Conservation (phyloP, 2,797 vertebrate species). For the Xiphophorus birchmanni region DNA sequence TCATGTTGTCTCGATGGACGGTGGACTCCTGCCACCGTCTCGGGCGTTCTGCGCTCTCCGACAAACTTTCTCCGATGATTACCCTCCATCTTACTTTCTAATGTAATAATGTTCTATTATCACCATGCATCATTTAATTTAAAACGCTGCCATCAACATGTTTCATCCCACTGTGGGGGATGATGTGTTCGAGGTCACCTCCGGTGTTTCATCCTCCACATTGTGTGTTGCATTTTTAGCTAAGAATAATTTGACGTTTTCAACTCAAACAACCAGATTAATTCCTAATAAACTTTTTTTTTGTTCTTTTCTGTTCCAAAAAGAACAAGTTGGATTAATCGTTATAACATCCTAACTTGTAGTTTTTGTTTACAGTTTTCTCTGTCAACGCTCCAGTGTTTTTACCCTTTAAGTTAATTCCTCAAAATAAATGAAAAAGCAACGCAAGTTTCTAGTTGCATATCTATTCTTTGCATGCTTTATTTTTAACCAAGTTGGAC, state of each 20-base stretch:
- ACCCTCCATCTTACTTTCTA: too few species aligned
- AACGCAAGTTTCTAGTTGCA: neutral
- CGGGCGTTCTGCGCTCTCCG: too few species aligned
- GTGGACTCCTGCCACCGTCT: neutral
- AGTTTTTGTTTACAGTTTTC: neutral
- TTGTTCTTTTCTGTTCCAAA: neutral
- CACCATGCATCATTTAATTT: neutral
- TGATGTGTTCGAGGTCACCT: neutral
- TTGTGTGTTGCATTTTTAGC: neutral
- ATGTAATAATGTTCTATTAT: too few species aligned
- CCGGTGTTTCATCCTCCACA: too few species aligned
- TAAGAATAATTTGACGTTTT: neutral
- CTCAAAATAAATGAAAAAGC: neutral
- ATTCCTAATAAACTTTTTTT: neutral
- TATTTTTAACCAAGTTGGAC: neutral
- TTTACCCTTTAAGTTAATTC: neutral
- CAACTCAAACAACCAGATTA: neutral
- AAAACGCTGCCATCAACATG: neutral
- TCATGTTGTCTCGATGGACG: neutral
- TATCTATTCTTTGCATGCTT: neutral
- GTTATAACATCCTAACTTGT: neutral
- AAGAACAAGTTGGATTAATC: neutral
- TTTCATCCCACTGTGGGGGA: neutral
- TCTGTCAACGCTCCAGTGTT: neutral
- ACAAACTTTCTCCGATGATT: too few species aligned